phyloP scores from a whole-genome alignment of 2,888 invertebrate genomes.

The Lasioglossum morio region DNA sequence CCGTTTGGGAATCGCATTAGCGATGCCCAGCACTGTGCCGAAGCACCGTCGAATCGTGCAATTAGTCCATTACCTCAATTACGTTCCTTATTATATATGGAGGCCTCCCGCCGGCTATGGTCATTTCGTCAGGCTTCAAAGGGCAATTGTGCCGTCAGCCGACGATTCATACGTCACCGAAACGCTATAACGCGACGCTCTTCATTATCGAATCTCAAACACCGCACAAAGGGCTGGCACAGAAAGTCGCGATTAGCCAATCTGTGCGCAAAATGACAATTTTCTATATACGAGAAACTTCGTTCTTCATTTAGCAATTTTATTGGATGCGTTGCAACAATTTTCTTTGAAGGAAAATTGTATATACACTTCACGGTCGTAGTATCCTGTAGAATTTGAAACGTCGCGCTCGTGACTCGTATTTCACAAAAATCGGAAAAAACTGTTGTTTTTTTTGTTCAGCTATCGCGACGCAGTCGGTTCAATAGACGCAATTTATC shows the following conservation, averaged over 20 bases:
- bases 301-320: neutral
- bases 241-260: neutral
- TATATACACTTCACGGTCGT: neutral
- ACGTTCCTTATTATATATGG: conserved; percentile 72
- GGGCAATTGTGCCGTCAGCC: conserved; percentile 47
- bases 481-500: conserved; percentile 42
- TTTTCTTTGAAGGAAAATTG: too few species aligned
- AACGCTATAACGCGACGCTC: conserved; percentile 7
- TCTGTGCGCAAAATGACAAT: neutral
- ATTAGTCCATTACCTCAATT: conserved; percentile 82
- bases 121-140: conserved; percentile 46
- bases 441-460: neutral
- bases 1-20: conserved; percentile 81
- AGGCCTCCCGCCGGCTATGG: conserved; percentile 34
- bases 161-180: conserved; percentile 22
- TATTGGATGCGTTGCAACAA: too few species aligned
- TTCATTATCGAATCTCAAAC: conserved; percentile 18
- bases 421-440: neutral
- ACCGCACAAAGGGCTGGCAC: neutral
- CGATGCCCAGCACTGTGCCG: conserved; percentile 65
- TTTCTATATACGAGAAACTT: neutral
- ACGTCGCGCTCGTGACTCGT: neutral
- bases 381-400: neutral
- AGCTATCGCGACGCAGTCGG: neutral
- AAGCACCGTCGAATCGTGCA: conserved; percentile 75